Evolutionary conservation across 1,140 invertebrate genomes (phyloP).

Genomic region (Musca vetustissima): DNA sequence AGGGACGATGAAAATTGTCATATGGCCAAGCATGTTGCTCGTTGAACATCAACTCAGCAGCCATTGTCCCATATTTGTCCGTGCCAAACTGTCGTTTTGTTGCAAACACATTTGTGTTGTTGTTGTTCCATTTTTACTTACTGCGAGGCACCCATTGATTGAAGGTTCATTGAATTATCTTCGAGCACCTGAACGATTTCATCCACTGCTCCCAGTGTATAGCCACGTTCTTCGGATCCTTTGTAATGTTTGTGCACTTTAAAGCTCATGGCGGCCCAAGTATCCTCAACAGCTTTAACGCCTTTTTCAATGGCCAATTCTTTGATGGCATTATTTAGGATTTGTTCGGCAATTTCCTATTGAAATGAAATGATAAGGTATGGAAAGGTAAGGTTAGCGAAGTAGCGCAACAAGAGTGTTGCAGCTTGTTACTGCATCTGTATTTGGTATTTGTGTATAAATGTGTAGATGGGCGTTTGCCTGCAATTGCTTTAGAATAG

Average conservation of each 20-base stretch:
- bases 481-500: too few relatives aligned
- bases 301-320: constrained; percentile 85
- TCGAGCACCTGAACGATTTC: constrained; percentile 80
- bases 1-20: neutral
- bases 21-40: neutral
- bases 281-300: constrained; percentile 74
- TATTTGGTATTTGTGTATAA: neutral
- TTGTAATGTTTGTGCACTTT: constrained; percentile 68
- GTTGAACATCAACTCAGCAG: neutral
- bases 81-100: neutral
- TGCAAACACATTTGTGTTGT: neutral
- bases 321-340: constrained; percentile 84
- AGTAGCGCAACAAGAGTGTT: too few relatives aligned
- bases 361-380: constrained; percentile 3
- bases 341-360: constrained; percentile 75
- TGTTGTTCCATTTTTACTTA: constrained; percentile 44
- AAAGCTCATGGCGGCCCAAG: constrained; percentile 75
- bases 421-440: too few relatives aligned
- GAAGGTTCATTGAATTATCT: constrained; percentile 85
- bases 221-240: constrained; percentile 61
- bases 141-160: constrained; percentile 87
- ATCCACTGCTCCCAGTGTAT: constrained; percentile 77
- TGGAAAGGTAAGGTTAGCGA: too few relatives aligned
- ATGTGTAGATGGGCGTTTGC: neutral
- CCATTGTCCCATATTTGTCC: neutral